Evolutionary conservation across 2,113 vertebrate genomes (phyloP).

Genomic region (Ceyx melanurus): DNA sequence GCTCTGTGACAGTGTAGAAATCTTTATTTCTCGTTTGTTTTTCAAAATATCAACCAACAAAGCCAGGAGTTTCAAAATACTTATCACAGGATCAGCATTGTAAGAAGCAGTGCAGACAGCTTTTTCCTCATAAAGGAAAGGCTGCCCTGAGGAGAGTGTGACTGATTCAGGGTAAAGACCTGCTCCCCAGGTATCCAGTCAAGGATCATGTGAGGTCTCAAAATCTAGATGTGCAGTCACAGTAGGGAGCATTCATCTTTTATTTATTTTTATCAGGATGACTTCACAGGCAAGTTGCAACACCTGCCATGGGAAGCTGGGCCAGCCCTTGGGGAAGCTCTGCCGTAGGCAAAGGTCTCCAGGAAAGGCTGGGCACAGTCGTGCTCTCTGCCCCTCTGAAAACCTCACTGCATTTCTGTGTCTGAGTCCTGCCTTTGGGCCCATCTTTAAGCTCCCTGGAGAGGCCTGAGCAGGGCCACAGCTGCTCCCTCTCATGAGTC

Average conservation of each 20-base stretch:
- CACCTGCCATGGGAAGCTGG: not conserved
- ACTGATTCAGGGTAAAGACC: not conserved
- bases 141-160: not conserved
- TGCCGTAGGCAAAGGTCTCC: fast-evolving
- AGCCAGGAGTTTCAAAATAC: not conserved
- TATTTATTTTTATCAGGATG: not conserved
- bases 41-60: not conserved
- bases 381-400: not conserved
- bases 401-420: not conserved
- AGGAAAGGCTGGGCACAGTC: not conserved
- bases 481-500: not conserved
- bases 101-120: not conserved
- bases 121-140: not conserved
- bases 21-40: not conserved
- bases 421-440: not conserved
- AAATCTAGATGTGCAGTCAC: not conserved
- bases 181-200: not conserved
- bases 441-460: not conserved
- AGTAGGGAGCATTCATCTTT: not conserved
- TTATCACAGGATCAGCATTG: not conserved
- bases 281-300: not conserved
- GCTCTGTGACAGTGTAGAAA: not conserved
- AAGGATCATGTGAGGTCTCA: not conserved
- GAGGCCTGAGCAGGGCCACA: not conserved
- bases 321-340: not conserved